These are phyloP conservation scores for Paedocypris sp. DNA, from an alignment of 2,113 vertebrate species.

Conservation along the genomic window DNA sequence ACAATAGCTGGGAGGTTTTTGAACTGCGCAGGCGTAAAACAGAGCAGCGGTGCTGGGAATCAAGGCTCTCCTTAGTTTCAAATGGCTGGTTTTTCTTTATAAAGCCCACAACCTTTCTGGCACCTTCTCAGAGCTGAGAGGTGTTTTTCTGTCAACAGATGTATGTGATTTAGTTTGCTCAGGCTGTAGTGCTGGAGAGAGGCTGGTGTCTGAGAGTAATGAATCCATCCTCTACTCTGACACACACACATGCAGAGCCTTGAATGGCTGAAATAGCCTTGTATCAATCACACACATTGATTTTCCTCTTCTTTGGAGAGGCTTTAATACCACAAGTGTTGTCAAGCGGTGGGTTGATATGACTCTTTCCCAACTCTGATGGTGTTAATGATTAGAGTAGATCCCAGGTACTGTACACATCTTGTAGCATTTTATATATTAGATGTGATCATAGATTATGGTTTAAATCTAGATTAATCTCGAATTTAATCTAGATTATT, in stretches of 20 bases:
- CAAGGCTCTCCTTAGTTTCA: neutral
- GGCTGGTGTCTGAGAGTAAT: conserved; percentile 8
- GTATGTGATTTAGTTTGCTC: conserved; percentile 40
- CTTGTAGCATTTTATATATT: too few species aligned
- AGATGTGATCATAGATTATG: too few species aligned
- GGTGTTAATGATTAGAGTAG: conserved; percentile 6
- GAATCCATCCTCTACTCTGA: neutral
- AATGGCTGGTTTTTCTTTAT: neutral
- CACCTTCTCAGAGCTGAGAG: conserved; percentile 36
- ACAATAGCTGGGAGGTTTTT: conserved; percentile 24
- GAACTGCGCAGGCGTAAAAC: too few species aligned
- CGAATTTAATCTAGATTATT: too few species aligned
- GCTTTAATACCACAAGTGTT: conserved; percentile 52
- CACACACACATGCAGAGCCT: neutral
- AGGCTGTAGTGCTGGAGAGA: neutral
- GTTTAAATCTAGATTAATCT: too few species aligned
- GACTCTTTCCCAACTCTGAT: conserved; percentile 46
- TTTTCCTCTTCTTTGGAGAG: conserved; percentile 54
- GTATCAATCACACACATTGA: conserved; percentile 58
- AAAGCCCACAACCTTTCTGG: neutral
- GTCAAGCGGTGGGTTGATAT: conserved; percentile 53
- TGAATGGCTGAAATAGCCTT: conserved; percentile 46
- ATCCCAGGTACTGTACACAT: neutral
- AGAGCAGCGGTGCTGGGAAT: neutral
- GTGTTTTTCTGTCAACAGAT: conserved; percentile 49